Evolutionary conservation across 1,140 invertebrate genomes (phyloP), one percentile per base, ranked within the genome.

Genomic region (Drosophila tropicalis): DNA sequence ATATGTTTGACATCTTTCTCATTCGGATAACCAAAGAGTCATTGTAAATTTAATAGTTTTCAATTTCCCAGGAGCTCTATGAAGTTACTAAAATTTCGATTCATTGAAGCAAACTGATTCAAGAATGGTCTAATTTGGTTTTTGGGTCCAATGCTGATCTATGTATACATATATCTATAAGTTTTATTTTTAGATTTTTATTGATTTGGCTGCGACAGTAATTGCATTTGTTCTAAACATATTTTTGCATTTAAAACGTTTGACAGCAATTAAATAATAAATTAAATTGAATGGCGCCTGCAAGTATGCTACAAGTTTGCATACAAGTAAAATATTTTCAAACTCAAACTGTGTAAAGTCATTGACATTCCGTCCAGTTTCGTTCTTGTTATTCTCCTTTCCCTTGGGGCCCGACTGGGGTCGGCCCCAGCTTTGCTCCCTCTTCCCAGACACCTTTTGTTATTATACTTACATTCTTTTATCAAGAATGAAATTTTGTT

Each of bases 261-360:
- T 15, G 15, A 29, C 1, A 44, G 17, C 5, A 44, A 17, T 17
- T 17, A 3, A 19, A 17, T 15, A 51, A 22, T 22, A 19, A 57
- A 64, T 15, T 32, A 55, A 40, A 70, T 62, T 51, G 12, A 32
- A 3, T 5, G 7, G 29, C 63, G 82, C 82, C 82, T 64, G 40
- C 70, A 77, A 60, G 62, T 85, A 87, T 85, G 75, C 82, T 62
- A 61, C 40, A 63, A 12, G 36, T 69, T 51, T 4, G 3, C 1
- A 1, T 10, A 12, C 17, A 51, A 51, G 17, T 29, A 29, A 29
- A 6, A 29, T 29, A 29, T 51, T 22, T 51, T 51, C 17, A 22
- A 19, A 22, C 19, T 51, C 9, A 19, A 22, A 51, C 17, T 22
- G n/a, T 73, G n/a, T 66, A 32, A 72, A 74, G 71, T 57, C 72